Evolutionary conservation across 2,888 invertebrate genomes (phyloP).

Genomic region (Belgica antarctica): DNA sequence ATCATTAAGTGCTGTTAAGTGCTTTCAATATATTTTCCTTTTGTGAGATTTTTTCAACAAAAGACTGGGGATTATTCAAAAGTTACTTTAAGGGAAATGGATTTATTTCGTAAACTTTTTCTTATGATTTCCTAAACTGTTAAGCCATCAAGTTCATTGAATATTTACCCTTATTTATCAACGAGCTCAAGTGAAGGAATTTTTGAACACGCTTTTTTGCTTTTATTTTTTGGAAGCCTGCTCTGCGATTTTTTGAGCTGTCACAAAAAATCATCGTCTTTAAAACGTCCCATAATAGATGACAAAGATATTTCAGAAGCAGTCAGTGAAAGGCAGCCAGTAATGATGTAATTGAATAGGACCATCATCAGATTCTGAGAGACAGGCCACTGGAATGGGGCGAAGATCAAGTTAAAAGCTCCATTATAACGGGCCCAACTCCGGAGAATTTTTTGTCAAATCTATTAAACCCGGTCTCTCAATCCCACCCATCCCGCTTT

Average conservation of each 20-base stretch:
- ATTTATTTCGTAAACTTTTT: too few species aligned
- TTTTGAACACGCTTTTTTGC: too few species aligned
- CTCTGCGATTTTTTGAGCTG: neutral
- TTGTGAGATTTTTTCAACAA: too few species aligned
- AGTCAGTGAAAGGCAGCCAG: neutral
- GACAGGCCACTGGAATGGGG: neutral
- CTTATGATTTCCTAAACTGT: too few species aligned
- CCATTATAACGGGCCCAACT: neutral
- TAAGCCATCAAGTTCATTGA: too few species aligned
- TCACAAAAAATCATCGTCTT: conserved; percentile 22
- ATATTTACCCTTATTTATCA: too few species aligned
- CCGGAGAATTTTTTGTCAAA: neutral
- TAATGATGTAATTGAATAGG: conserved; percentile 25
- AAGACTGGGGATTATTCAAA: too few species aligned
- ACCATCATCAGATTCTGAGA: conserved; percentile 17
- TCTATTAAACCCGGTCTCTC: neutral
- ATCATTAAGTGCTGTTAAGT: too few species aligned
- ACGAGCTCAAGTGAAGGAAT: too few species aligned
- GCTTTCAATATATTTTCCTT: too few species aligned
- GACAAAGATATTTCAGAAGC: conserved; percentile 13
- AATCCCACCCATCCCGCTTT: neutral
- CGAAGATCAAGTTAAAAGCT: neutral
- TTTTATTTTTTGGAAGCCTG: too few species aligned
- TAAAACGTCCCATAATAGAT: conserved; percentile 10
- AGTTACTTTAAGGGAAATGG: too few species aligned